Evolutionary conservation across 1,140 invertebrate species (phyloP), one percentile per base, ranked within the genome.

Genomic region (Drosophila parvula): DNA sequence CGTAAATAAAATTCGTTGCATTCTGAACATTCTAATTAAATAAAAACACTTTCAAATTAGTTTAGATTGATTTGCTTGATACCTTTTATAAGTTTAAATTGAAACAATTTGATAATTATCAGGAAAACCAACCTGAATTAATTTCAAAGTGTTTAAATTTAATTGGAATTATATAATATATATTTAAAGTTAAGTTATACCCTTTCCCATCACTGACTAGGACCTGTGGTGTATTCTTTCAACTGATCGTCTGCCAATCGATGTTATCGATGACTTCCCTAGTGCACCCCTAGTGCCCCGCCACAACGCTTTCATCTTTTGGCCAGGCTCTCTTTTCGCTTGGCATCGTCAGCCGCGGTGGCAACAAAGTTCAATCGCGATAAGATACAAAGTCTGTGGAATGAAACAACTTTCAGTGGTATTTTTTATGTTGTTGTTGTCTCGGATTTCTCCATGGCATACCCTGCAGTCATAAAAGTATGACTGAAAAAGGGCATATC

Each of bases 341-440:
- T 30, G 34, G 36, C 70, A 43, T 75, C 79, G 40, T 55, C 74
- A 64, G 57, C 81, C 64, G 67, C 79, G 69, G 74, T 82, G 79
- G 82, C 82, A 82, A 70, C 83, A 88, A 82, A 88, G 83, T 86
- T 86, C 84, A 88, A 89, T 86, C 79, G 79, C 79, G 83, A 86
- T 86, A 80, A 73, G 58, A 51, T 61, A 55, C 74, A 68, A 76
- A 59, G 63, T 55, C 63, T 74, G 74, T 44, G 45, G 60, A 81
- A 81, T 62, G 58, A 40, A 80, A 80, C 44, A 70, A 58, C 61
- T 60, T 59, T 65, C 77, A 47, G 45, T 59, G 69, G 63, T 45
- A 41, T 71, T 59, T 70, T 51, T 65, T 10, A 6, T 16, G 38
- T 38, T 30, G 6, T 36, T 47, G 32, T 32, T 59, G 9, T 27